Evolutionary conservation across 1,140 invertebrate species (phyloP).

Genomic region (Drosophila paulistorum): DNA sequence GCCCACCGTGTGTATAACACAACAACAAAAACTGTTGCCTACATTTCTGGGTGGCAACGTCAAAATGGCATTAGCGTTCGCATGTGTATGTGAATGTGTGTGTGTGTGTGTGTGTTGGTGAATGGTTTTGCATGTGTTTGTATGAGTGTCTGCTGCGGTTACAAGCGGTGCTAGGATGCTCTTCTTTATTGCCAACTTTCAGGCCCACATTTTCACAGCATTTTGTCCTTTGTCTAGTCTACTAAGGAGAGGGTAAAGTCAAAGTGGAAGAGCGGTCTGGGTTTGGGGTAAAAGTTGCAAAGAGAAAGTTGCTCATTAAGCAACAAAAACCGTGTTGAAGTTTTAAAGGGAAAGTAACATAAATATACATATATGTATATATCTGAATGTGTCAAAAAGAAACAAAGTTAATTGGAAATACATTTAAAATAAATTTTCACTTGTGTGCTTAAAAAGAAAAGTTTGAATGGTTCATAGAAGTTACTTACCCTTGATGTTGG

Average conservation of each 20-base stretch:
- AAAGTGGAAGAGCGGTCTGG: not conserved
- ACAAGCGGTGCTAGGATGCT: conserved; percentile 2
- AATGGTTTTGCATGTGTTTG: conserved; percentile 9
- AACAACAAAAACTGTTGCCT: conserved; percentile 21
- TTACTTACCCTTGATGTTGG: not conserved
- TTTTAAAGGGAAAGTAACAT: not conserved
- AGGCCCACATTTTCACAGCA: not conserved
- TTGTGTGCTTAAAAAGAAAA: not conserved
- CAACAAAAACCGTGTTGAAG: not conserved
- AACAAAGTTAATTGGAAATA: conserved; percentile 16
- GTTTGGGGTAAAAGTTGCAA: not conserved
- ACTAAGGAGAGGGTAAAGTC: not conserved
- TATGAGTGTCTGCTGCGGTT: not conserved
- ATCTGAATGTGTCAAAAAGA: not conserved
- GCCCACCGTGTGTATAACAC: not conserved
- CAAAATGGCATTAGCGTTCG: conserved; percentile 19
- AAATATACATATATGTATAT: too few relatives aligned
- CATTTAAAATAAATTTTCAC: not conserved
- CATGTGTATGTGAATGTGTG: not conserved
- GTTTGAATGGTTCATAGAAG: not conserved
- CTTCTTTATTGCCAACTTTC: not conserved
- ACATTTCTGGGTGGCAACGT: conserved; percentile 19
- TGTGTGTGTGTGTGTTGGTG: not conserved
- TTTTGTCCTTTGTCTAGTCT: not conserved
- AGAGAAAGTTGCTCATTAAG: conserved; percentile 13